Evolutionary conservation across 2,113 vertebrate species (phyloP).

Genomic region (Daphoenositta chrysoptera): DNA sequence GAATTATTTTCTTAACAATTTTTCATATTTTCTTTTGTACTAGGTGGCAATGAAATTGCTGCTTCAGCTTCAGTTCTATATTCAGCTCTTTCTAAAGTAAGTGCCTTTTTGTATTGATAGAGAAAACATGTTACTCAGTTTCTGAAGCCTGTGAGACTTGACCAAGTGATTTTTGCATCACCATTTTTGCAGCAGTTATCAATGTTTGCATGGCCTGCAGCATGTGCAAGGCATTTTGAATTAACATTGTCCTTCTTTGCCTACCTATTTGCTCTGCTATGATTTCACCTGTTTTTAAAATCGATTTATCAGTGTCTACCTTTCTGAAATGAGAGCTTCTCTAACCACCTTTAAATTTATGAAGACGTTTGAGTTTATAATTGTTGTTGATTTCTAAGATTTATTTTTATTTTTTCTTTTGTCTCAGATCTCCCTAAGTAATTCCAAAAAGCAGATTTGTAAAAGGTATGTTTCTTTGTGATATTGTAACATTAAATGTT

Average conservation of each 20-base stretch:
- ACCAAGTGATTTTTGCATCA: not conserved
- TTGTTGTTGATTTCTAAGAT: not conserved
- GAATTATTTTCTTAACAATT: not conserved
- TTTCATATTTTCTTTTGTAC: not conserved
- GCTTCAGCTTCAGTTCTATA: constrained; percentile 24
- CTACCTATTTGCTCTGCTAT: not conserved
- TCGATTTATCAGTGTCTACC: not conserved
- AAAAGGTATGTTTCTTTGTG: constrained; percentile 69
- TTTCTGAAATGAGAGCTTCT: not conserved
- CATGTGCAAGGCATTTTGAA: not conserved
- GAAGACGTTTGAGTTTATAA: not conserved
- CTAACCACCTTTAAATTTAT: not conserved
- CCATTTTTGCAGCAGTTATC: not conserved
- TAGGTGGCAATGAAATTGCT: constrained; percentile 44
- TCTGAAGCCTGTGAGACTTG: not conserved
- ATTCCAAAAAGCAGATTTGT: constrained; percentile 67
- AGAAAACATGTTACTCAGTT: not conserved
- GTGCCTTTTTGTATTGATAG: constrained; percentile 15
- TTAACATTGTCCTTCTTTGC: not conserved
- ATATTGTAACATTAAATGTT: not conserved
- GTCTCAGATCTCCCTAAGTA: constrained; percentile 65
- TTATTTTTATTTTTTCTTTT: not conserved
- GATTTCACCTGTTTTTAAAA: not conserved
- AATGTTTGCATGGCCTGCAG: not conserved
- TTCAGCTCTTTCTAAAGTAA: constrained; percentile 67